Base-by-base conservation (phyloP, 2,797 vertebrate genomes). In the Bovichtus diacanthus region DNA sequence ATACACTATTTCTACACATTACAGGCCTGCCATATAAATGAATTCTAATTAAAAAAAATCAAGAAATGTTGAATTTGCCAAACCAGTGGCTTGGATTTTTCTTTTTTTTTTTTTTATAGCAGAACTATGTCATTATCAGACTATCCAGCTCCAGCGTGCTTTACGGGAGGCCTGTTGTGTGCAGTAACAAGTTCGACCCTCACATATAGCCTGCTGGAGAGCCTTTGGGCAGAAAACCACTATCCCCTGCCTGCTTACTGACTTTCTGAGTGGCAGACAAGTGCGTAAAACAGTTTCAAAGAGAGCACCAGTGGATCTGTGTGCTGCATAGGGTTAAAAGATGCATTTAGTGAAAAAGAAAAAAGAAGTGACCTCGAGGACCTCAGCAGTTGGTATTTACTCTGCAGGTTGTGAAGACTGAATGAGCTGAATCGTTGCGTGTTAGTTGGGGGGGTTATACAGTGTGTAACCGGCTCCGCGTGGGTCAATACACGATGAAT, bases 361-460 rank as follows among this genome's bases (percentile, higher is more conserved):
- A n/a, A n/a, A n/a, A n/a, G n/a, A n/a, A 27, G 67, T 62, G 63
- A 88, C 74, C 59, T 68, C 13, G 3, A 60, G 44, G 49, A 78
- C 63, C 66, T 36, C 71, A 76, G 56, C 86, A 90, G 82, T 64
- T 88, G 83, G 39, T 83, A 2, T 65, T 86, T 64, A 80, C 80
- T 78, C 74, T 82, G 59, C 64, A 82, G 75, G 9, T 13, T n/a
- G 60, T 0, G 11, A 29, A 29, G 46, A 43, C 4, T 36, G 54
- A 56, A 44, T 21, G 38, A 9, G 50, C 18, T 19, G 31, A 59
- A n/a, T 44, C 5, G 2, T 21, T 65, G 47, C 21, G 21, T 11
- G 50, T 58, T 31, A 6, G 25, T 19, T 61, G 13, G 41, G 13
- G 41, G 9, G 38, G 69, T 74, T 50, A 75, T 9, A 43, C 55